phyloP scores from a whole-genome alignment of 92 coral and sea anemone genomes.

The Umimayanthus chanpuru region DNA sequence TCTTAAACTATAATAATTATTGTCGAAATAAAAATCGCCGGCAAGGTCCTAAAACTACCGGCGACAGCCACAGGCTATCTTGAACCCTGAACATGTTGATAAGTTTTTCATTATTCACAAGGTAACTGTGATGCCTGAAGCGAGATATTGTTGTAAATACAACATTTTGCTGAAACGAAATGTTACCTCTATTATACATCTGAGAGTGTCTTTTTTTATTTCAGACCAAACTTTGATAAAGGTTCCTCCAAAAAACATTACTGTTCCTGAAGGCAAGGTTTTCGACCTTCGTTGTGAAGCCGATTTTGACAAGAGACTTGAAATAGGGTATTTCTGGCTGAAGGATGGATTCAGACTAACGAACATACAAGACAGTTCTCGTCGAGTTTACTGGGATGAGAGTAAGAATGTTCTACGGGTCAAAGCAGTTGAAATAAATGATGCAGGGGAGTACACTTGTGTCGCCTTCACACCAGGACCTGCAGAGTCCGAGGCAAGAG shows the following conservation, averaged over 20 bases:
- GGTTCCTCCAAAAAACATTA: conserved; percentile 29
- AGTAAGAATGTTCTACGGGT: conserved; percentile 55
- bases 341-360: conserved; percentile 56
- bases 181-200: no score
- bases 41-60: no score
- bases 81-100: no score
- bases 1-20: no score
- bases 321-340: conserved; percentile 65
- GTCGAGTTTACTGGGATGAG: conserved; percentile 56
- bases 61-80: no score
- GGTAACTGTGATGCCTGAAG: no score
- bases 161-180: no score
- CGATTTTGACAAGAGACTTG: conserved; percentile 31
- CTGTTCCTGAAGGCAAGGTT: conserved; percentile 39
- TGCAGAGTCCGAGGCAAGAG: conserved; percentile 66
- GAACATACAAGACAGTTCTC: conserved; percentile 16
- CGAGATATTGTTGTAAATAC: no score
- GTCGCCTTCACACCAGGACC: conserved; percentile 83
- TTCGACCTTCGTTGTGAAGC: conserved; percentile 78
- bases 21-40: no score
- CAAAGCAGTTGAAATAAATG: conserved; percentile 47
- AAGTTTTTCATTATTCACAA: no score
- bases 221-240: conserved; percentile 63
- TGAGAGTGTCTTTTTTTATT: neutral
- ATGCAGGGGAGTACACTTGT: conserved; percentile 84